Conservation (phyloP, 2,797 vertebrate species). For the Manis javanica region DNA sequence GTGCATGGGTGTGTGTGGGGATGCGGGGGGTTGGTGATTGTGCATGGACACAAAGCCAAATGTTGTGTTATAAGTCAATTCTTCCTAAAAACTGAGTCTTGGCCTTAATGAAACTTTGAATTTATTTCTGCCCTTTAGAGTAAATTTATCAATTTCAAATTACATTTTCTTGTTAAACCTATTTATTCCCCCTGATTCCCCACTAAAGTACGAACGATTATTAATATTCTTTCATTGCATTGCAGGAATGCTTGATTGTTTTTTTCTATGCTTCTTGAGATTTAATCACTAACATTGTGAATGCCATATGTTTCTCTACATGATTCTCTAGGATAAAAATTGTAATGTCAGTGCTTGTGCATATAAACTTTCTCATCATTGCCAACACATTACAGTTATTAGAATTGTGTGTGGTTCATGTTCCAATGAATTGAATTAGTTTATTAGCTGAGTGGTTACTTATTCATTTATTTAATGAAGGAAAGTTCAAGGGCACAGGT, state of each 20-base stretch:
- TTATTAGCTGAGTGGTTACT: neutral
- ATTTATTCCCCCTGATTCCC: neutral
- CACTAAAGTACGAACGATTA: neutral
- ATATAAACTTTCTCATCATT: neutral
- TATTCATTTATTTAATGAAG: conserved; percentile 14
- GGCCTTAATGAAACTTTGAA: neutral
- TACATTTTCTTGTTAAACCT: neutral
- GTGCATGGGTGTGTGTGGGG: neutral
- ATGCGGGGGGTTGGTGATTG: neutral
- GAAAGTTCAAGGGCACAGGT: neutral
- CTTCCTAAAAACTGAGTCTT: neutral
- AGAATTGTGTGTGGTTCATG: neutral
- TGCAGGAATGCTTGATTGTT: neutral
- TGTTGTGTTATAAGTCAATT: neutral
- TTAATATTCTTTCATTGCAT: neutral
- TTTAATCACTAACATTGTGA: conserved; percentile 31
- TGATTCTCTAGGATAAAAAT: conserved; percentile 11
- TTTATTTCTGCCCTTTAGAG: neutral
- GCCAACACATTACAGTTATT: conserved; percentile 7
- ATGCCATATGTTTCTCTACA: neutral
- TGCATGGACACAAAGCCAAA: neutral
- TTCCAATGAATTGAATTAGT: neutral
- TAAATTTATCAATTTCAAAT: neutral
- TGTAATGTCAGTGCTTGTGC: neutral
- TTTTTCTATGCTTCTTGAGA: neutral